Evolutionary conservation across 2,113 vertebrate species (phyloP).

Genomic region (Engystomops pustulosus): DNA sequence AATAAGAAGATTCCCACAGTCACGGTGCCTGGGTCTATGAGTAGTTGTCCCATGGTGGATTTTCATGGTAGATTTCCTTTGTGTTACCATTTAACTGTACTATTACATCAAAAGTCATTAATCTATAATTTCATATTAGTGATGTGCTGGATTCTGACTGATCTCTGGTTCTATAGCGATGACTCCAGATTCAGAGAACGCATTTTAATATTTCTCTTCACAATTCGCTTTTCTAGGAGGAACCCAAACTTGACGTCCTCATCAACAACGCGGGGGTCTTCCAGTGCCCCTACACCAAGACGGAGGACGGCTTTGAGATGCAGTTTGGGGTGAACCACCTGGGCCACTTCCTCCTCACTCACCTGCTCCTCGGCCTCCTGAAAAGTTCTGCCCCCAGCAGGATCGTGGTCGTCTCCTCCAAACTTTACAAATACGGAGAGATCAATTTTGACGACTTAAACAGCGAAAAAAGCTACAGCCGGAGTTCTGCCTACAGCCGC

Average conservation of each 20-base stretch:
- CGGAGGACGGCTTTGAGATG: constrained; percentile 94
- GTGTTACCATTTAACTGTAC: too few relatives aligned
- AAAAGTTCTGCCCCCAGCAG: constrained; percentile 90
- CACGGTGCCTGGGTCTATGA: too few relatives aligned
- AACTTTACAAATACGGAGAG: constrained; percentile 92
- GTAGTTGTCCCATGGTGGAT: too few relatives aligned
- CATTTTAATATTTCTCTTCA: background rate
- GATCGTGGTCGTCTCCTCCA: constrained; percentile 91
- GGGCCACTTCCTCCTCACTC: constrained; percentile 93
- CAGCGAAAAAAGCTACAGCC: constrained; percentile 86
- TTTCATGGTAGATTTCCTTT: too few relatives aligned
- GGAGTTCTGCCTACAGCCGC: constrained; percentile 89
- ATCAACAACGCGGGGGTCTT: constrained; percentile 94
- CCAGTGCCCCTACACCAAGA: constrained; percentile 91
- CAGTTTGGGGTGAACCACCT: constrained; percentile 95
- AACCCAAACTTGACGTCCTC: constrained; percentile 86
- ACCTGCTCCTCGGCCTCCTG: constrained; percentile 88
- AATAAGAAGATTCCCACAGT: too few relatives aligned
- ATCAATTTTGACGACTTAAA: constrained; percentile 95
- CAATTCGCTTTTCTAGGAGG: constrained; percentile 77
- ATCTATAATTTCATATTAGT: too few relatives aligned
- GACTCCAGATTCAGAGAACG: too few relatives aligned
- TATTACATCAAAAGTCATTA: too few relatives aligned
- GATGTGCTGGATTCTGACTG: too few relatives aligned
- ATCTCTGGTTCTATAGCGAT: too few relatives aligned